Percentiles rank a stretch among this genome's conserved stretches.
phyloP scores from a whole-genome alignment of 2,797 vertebrate species.

The Potorous gilbertii region DNA sequence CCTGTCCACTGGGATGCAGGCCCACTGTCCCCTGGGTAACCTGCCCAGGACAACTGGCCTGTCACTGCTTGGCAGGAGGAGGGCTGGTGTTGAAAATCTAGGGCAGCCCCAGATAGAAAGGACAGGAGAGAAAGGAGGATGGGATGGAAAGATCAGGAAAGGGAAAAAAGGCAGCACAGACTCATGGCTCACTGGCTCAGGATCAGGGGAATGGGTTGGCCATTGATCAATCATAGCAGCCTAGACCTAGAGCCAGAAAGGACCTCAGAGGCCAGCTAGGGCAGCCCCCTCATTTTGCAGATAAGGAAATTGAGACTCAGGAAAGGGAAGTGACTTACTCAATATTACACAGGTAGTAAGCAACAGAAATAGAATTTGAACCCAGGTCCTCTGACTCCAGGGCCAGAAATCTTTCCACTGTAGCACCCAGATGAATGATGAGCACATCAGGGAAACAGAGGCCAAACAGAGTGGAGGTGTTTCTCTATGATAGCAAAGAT shows the following conservation, averaged over 20 bases:
- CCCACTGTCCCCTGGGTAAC: neutral
- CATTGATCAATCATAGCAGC: neutral
- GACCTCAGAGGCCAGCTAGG: neutral
- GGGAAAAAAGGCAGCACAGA: neutral
- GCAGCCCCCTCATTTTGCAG: neutral
- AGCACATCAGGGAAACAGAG: neutral
- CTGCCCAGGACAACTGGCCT: constrained; percentile 3
- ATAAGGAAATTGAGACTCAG: neutral
- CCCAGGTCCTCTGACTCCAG: neutral
- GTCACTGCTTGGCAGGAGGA: neutral
- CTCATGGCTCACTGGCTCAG: neutral
- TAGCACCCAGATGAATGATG: neutral
- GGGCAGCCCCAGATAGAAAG: neutral
- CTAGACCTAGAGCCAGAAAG: neutral
- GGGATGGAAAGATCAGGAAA: neutral
- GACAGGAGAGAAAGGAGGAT: neutral
- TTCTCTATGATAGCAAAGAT: neutral
- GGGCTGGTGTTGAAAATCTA: neutral
- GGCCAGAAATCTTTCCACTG: neutral
- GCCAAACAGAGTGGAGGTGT: neutral
- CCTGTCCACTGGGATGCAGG: neutral
- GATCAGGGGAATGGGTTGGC: neutral
- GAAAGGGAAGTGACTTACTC: neutral
- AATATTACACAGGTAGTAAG: neutral
- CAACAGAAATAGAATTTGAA: neutral